Evolutionary conservation across 2,888 invertebrate genomes (phyloP), one percentile per base, ranked within the genome.

Genomic region (Corythucha ciliata): DNA sequence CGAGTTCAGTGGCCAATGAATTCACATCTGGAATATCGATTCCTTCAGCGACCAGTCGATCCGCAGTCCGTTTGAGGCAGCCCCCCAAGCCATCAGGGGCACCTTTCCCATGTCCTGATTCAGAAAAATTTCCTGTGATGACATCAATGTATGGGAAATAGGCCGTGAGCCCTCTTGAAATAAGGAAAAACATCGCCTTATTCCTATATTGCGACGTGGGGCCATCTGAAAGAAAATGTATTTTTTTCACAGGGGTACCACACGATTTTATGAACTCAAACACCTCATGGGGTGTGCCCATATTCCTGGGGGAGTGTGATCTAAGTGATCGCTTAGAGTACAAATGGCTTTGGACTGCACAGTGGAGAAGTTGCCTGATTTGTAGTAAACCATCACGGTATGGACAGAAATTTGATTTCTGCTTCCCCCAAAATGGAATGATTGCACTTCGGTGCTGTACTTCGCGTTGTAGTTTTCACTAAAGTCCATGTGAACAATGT

Each of bases 121-220:
- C 44, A 22, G 44, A 44, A 27, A 4, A 44, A 8, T 44, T 44
- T 2, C 44, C 25, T 4, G 27, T 44, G 29, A 44, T 20, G 44
- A 27, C 29, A 7, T 44, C 26, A n/a, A 44, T 26, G 16, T 14
- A 24, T 25, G 44, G 44, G 14, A 44, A 25, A 44, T 27, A 24
- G n/a, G 25, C 44, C n/a, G 25, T 26, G 39, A 32, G 59, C 36
- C 42, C 56, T 55, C 47, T 45, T 18, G 58, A 61, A 49, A 66
- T 42, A 40, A 63, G 59, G 60, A 57, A 63, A 59, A 69, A 67
- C 62, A 67, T 67, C 0, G 55, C 58, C 59, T 66, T 66, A 48
- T 68, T 64, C 26, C 64, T 47, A 52, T 67, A 66, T 50, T 67
- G 66, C 6, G 64, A 65, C 0, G 60, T 60, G 4, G 68, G 67